phyloP scores from a whole-genome alignment of 2,113 vertebrate genomes.

The Eulacestoma nigropectus region DNA sequence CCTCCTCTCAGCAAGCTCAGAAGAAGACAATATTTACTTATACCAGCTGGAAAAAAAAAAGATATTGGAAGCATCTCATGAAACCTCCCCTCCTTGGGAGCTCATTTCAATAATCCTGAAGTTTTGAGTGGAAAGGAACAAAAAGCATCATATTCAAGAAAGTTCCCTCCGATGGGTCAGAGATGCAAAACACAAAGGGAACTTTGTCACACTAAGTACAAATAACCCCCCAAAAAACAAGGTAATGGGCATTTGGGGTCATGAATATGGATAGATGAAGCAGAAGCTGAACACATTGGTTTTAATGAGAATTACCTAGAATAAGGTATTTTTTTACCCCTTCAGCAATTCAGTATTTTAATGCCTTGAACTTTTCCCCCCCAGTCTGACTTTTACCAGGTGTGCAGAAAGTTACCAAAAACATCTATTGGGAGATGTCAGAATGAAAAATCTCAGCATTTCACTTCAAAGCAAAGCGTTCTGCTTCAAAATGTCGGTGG shows the following conservation, averaged over 20 bases:
- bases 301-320: not conserved
- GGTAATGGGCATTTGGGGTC: not conserved
- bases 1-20: not conserved
- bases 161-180: rapidly evolving
- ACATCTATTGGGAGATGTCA: slow-evolving; percentile 46
- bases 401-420: slow-evolving; percentile 36
- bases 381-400: slow-evolving; percentile 19
- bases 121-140: not conserved
- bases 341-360: not conserved
- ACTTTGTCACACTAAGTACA: not conserved
- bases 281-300: not conserved
- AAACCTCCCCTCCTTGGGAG: not conserved
- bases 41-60: not conserved
- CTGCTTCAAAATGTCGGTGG: not conserved
- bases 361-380: not conserved
- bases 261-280: not conserved
- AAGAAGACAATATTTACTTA: not conserved
- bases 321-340: not conserved
- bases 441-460: slow-evolving; percentile 48
- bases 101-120: not conserved
- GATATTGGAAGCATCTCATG: not conserved
- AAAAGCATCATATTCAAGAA: not conserved
- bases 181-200: not conserved
- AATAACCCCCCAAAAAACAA: not conserved
- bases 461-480: slow-evolving; percentile 46